These are phyloP conservation scores for Hedya salicella DNA, from an alignment of 2,888 invertebrate species.

Conservation along the genomic window DNA sequence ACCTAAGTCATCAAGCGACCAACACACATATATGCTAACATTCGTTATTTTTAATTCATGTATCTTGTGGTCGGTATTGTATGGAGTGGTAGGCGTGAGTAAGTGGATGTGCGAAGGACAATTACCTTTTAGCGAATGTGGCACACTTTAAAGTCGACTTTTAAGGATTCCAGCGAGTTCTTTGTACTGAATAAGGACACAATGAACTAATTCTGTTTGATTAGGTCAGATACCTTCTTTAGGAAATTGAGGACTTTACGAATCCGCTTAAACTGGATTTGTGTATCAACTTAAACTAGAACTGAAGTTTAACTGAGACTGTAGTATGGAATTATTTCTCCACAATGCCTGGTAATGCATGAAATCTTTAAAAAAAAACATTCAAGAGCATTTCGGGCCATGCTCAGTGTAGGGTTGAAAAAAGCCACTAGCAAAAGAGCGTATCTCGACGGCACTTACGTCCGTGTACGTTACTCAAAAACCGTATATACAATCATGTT, in stretches of 20 bases:
- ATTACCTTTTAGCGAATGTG: slow-evolving; percentile 41
- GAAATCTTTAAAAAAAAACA: too few relatives aligned
- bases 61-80: slow-evolving; percentile 56
- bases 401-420: too few relatives aligned
- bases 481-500: too few relatives aligned
- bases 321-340: too few relatives aligned
- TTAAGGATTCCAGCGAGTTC: slow-evolving; percentile 42
- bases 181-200: slow-evolving; percentile 40
- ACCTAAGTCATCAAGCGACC: slow-evolving; percentile 53
- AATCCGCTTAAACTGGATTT: slow-evolving; percentile 17
- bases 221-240: slow-evolving; percentile 26
- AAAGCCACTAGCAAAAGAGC: too few relatives aligned
- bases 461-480: too few relatives aligned
- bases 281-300: too few relatives aligned
- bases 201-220: slow-evolving; percentile 43
- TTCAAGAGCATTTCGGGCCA: too few relatives aligned
- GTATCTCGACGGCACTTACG: too few relatives aligned
- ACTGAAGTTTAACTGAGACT: too few relatives aligned
- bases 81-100: slow-evolving; percentile 53
- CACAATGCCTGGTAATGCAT: too few relatives aligned
- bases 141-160: slow-evolving; percentile 41
- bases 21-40: slow-evolving; percentile 60
- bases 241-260: background rate
- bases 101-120: slow-evolving; percentile 58
- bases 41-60: slow-evolving; percentile 62